Percentiles rank a stretch among this genome's conserved stretches.
These are phyloP conservation scores for Cyclopterus lumpus DNA, from an alignment of 2,797 vertebrate genomes.

Conservation along the genomic window DNA sequence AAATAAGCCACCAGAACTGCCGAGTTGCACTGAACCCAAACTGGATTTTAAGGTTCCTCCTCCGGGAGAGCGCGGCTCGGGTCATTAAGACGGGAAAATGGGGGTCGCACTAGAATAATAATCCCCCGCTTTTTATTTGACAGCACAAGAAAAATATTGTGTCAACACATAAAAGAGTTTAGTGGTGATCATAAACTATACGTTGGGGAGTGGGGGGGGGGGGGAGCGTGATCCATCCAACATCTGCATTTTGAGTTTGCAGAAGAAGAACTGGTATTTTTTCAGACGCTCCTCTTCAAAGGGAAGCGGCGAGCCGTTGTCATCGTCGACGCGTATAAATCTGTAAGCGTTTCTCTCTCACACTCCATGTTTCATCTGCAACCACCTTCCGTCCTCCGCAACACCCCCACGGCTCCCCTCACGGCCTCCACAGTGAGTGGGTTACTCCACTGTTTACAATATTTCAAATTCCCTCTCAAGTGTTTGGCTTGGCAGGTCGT, in stretches of 20 bases:
- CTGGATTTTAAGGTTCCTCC: conserved; percentile 73
- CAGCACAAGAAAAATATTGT: conserved; percentile 82
- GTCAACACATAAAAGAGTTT: conserved; percentile 77
- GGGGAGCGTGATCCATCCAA: too few species aligned
- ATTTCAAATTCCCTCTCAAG: conserved; percentile 84
- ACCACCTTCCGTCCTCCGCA: conserved; percentile 36
- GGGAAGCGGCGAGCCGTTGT: conserved; percentile 52
- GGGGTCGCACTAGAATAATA: conserved; percentile 79
- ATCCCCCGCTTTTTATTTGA: conserved; percentile 80
- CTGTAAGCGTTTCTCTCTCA: conserved; percentile 67
- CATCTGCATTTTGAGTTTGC: conserved; percentile 30
- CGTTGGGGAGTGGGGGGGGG: background rate
- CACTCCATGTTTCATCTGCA: conserved; percentile 62
- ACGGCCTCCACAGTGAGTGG: conserved; percentile 75
- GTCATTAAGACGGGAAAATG: conserved; percentile 78
- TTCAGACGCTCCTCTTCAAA: conserved; percentile 55
- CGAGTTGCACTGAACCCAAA: conserved; percentile 74
- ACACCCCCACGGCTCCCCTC: conserved; percentile 42
- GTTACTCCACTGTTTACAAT: conserved; percentile 84
- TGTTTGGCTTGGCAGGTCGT: conserved; percentile 84
- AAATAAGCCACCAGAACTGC: conserved; percentile 66
- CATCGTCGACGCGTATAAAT: conserved; percentile 66
- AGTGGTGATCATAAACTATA: conserved; percentile 73
- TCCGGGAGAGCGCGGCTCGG: conserved; percentile 64
- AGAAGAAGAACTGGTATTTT: conserved; percentile 8